These are phyloP conservation scores for Epinotia brunnichana DNA, from an alignment of 2,888 invertebrate species.

Conservation along the genomic window DNA sequence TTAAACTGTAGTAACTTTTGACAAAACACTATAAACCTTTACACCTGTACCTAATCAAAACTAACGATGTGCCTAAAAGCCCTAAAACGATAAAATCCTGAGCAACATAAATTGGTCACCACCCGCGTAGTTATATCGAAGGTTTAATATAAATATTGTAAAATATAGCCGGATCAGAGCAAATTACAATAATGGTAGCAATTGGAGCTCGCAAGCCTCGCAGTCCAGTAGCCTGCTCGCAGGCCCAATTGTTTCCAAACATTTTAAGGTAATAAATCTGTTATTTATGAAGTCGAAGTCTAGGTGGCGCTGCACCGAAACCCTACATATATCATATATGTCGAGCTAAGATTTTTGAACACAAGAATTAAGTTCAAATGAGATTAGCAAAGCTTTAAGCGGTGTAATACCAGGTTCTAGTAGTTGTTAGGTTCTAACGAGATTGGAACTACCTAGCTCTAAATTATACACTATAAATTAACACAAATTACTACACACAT, in stretches of 20 bases:
- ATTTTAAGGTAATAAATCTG: slow-evolving; percentile 39
- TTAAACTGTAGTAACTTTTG: too few species aligned
- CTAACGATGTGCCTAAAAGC: too few species aligned
- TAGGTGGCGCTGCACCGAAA: slow-evolving; percentile 26
- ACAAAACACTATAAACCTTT: too few species aligned
- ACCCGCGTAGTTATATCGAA: slow-evolving; percentile 24
- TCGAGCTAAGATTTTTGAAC: slow-evolving; percentile 22
- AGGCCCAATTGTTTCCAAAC: slow-evolving; percentile 37
- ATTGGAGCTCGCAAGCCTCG: slow-evolving; percentile 32
- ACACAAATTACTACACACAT: slow-evolving; percentile 13
- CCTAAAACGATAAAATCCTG: slow-evolving; percentile 7
- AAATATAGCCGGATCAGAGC: slow-evolving; percentile 40
- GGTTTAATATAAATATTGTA: slow-evolving; percentile 35
- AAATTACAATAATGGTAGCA: slow-evolving; percentile 44
- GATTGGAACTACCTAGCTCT: slow-evolving; percentile 2
- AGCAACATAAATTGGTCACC: slow-evolving; percentile 22
- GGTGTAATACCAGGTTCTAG: slow-evolving; percentile 2
- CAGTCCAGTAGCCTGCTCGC: slow-evolving; percentile 13
- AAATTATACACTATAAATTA: slow-evolving; percentile 17
- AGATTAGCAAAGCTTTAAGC: slow-evolving; percentile 5
- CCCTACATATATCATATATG: too few species aligned
- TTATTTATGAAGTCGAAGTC: slow-evolving; percentile 44
- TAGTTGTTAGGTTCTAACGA: slow-evolving; percentile 3
- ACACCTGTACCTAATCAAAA: too few species aligned
- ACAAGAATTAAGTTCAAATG: slow-evolving; percentile 4